phyloP scores from a whole-genome alignment of 2,797 vertebrate species.

The Acanthurus leucopareius region DNA sequence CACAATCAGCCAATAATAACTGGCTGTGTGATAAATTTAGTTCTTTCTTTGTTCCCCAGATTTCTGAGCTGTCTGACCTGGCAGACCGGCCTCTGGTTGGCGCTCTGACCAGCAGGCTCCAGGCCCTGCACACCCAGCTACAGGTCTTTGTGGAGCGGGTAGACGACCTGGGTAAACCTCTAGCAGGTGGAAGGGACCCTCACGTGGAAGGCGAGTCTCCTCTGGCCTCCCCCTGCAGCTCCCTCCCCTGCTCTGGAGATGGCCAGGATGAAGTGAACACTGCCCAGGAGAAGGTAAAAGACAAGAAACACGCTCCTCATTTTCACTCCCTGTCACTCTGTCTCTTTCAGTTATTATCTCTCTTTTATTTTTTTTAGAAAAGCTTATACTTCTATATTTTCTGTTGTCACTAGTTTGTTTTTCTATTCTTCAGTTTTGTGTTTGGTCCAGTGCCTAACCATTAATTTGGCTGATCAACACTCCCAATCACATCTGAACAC shows the following conservation, averaged over 20 bases:
- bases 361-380: slow-evolving; percentile 4
- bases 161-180: slow-evolving; percentile 82
- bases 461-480: slow-evolving; percentile 72
- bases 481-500: slow-evolving; percentile 48
- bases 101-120: slow-evolving; percentile 91
- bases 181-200: slow-evolving; percentile 80
- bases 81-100: slow-evolving; percentile 90
- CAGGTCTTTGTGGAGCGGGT: slow-evolving; percentile 90
- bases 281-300: slow-evolving; percentile 89
- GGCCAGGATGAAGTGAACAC: slow-evolving; percentile 81
- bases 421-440: slow-evolving; percentile 43
- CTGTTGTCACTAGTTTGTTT: slow-evolving; percentile 45
- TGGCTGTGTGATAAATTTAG: background rate
- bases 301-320: slow-evolving; percentile 32
- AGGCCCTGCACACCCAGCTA: slow-evolving; percentile 91
- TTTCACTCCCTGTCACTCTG: slow-evolving; percentile 51
- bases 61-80: slow-evolving; percentile 77
- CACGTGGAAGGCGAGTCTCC: slow-evolving; percentile 81
- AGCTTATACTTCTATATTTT: slow-evolving; percentile 25
- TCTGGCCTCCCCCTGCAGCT: slow-evolving; percentile 50
- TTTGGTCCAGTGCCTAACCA: slow-evolving; percentile 70
- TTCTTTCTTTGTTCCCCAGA: slow-evolving; percentile 46
- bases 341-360: slow-evolving; percentile 43
- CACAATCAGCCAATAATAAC: background rate
- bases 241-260: slow-evolving; percentile 79